Base-by-base conservation (phyloP, 2,888 invertebrate species). In the Ectropis crepuscularia region DNA sequence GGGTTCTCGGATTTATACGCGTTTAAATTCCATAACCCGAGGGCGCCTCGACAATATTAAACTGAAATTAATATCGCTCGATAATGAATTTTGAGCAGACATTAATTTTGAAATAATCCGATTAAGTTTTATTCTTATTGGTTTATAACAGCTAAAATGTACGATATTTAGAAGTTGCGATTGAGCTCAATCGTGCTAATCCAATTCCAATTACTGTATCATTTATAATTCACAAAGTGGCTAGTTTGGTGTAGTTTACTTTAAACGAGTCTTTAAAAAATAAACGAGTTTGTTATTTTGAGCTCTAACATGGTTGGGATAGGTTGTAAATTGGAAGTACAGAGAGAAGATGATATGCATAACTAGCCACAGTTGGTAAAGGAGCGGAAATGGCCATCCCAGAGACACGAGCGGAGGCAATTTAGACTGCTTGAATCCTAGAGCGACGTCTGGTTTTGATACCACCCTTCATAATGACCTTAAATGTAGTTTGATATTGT, bases 351-450 rank as follows among this genome's bases (percentile, higher is more conserved):
- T 47, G 61, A 61, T 67, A 65, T 67, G 65, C 70, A 78, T 74
- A 82, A 76, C 75, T 76, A 81, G 75, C 77, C 75, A 73, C 79
- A 75, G 79, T 72, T 78, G 76, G 74, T 76, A 80, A 75, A 79
- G 77, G 74, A 82, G 79, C 86, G 90, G 90, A 90, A 86, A 87
- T 86, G 79, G 77, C 75, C 85, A 86, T 87, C 84, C 86, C 85
- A 76, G 81, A 82, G 79, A 73, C 76, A 71, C 68, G 71, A 79
- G 76, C 70, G 74, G 70, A 75, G 75, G 72, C 78, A 83, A 85
- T 82, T 81, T 82, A 81, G 71, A 68, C 75, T 75, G 69, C 71
- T 74, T 74, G 72, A 74, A 75, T 62, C 60, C 68, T 68, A 53
- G 73, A 67, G 76, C 73, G 68, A 73, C 74, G 73, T 77, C 77